A percentile compares a stretch with the other conserved stretches of the same genome.
Conservation (phyloP, 2,888 invertebrate genomes). For the Chloromyia formosa region DNA sequence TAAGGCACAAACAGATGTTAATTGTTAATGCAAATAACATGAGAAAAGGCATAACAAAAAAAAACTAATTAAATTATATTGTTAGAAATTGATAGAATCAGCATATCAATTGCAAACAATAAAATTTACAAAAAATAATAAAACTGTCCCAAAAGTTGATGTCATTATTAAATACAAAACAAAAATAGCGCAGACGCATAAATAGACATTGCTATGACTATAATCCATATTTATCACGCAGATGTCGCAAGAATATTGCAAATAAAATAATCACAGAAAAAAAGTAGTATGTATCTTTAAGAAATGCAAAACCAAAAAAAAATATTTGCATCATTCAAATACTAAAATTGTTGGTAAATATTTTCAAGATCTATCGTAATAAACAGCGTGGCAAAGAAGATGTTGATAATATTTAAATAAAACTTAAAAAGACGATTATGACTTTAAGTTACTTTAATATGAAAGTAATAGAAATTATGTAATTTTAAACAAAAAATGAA, state of each 20-base stretch:
- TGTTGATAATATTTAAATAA: constrained; percentile 56
- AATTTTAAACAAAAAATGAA: constrained; percentile 40
- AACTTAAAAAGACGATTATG: constrained; percentile 47
- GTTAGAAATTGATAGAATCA: constrained; percentile 61
- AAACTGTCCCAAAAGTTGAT: constrained; percentile 32
- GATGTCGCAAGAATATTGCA: constrained; percentile 40
- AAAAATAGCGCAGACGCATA: constrained; percentile 36
- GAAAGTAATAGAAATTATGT: constrained; percentile 34
- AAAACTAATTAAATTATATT: constrained; percentile 48
- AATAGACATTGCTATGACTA: constrained; percentile 6
- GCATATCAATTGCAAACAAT: constrained; percentile 61
- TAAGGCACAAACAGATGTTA: constrained; percentile 23
- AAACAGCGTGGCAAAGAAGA: constrained; percentile 36
- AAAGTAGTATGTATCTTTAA: constrained; percentile 46
- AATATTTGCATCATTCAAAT: constrained; percentile 35
- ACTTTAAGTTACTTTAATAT: neutral
- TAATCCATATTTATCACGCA: constrained; percentile 33
- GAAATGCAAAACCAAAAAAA: neutral
- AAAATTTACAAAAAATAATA: constrained; percentile 51
- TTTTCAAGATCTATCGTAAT: constrained; percentile 31
- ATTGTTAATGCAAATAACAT: constrained; percentile 24
- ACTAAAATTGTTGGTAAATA: constrained; percentile 55
- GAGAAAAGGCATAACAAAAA: neutral
- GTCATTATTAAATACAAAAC: constrained; percentile 12
- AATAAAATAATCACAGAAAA: constrained; percentile 5